Conservation (phyloP, 2,113 vertebrate species). For the Ptyas mucosa region DNA sequence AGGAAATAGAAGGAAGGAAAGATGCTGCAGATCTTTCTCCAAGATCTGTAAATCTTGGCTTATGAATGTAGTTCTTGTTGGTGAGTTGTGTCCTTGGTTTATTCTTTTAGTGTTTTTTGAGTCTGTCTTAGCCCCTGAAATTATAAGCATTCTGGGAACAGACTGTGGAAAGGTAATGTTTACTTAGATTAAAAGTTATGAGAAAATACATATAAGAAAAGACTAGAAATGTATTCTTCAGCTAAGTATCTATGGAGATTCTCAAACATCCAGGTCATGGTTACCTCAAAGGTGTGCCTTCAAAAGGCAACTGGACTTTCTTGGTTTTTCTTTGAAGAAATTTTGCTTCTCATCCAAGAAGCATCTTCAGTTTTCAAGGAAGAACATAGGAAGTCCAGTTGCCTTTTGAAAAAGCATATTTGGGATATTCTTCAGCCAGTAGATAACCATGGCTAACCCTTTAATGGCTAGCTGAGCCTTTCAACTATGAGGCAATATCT, state of each 20-base stretch:
- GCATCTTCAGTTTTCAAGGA: too few species aligned
- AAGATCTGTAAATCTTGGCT: background rate
- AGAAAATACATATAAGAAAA: background rate
- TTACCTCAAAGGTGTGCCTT: background rate
- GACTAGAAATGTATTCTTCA: background rate
- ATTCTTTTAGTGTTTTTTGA: background rate
- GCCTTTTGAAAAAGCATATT: too few species aligned
- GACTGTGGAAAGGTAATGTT: background rate
- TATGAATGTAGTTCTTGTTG: background rate
- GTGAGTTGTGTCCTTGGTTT: background rate
- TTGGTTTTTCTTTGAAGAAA: background rate
- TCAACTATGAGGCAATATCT: background rate
- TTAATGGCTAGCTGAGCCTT: background rate
- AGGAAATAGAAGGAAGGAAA: background rate
- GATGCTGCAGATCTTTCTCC: background rate
- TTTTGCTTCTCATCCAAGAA: too few species aligned
- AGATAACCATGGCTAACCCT: background rate
- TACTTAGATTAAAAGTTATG: background rate
- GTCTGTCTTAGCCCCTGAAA: background rate
- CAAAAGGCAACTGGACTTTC: background rate
- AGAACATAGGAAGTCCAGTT: too few species aligned
- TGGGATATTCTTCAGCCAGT: background rate
- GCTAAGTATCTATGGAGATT: background rate
- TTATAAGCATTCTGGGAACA: background rate
- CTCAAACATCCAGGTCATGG: background rate